phyloP scores from a whole-genome alignment of 2,797 vertebrate species.

The Bryconaethiops microstoma region DNA sequence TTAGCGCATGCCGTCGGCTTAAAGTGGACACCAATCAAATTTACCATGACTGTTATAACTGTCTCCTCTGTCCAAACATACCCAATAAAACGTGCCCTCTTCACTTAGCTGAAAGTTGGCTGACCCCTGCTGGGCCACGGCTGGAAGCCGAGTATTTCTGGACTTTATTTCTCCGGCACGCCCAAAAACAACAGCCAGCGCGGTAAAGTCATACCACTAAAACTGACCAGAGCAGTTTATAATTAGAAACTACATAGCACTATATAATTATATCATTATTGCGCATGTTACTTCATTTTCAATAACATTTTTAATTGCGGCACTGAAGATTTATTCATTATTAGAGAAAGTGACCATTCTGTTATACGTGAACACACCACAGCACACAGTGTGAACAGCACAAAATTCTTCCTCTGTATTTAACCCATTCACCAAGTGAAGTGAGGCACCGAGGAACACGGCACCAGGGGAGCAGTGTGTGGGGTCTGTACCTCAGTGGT shows the following conservation, averaged over 20 bases:
- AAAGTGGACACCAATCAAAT: constrained; percentile 21
- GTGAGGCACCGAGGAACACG: too few species aligned
- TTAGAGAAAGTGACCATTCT: too few species aligned
- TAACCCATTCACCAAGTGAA: too few species aligned
- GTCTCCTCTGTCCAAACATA: constrained; percentile 47
- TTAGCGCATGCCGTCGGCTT: constrained; percentile 12
- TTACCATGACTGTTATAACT: constrained; percentile 41
- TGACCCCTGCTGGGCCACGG: constrained; percentile 53
- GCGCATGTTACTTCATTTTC: neutral
- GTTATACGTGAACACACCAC: too few species aligned
- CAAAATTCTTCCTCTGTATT: too few species aligned
- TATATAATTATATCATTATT: neutral
- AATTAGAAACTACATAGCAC: neutral
- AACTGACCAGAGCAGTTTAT: neutral
- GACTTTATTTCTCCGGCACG: neutral
- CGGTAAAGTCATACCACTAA: neutral
- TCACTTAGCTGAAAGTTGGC: constrained; percentile 4
- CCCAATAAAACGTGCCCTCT: constrained; percentile 6
- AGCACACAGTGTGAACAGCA: too few species aligned
- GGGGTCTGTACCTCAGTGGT: too few species aligned
- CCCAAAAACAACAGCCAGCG: neutral
- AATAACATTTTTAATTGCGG: neutral
- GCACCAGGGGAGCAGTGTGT: too few species aligned
- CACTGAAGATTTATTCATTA: neutral
- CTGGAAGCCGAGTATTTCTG: neutral